Base-by-base conservation (phyloP, 2,113 vertebrate genomes). In the Eptesicus fuscus region DNA sequence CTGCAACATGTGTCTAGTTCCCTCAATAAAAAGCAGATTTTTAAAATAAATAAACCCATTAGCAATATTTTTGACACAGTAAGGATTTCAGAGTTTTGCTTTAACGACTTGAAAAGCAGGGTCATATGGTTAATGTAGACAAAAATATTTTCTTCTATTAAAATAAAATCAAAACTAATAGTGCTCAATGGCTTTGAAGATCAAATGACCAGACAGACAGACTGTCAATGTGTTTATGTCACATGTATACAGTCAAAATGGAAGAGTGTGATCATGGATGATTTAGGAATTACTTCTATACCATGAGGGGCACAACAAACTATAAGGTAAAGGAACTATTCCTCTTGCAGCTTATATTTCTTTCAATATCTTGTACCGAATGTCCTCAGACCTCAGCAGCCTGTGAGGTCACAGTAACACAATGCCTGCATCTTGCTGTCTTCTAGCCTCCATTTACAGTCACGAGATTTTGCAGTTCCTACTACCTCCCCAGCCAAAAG, bases 31-130 rank as follows among this genome's bases (percentile, higher is more conserved):
- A 49, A 82, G 9, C 16, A 88, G 9, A 51, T 35, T 22, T 61
- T 79, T 79, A 9, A 17, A 79, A 82, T 69, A 71, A 79, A 65
- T 73, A 88, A 77, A 28, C 44, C 35, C 25, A 47, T 67, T 47
- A 92, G 9, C n/a, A 96, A 70, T 76, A 92, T 70, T 86, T 96
- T 63, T 65, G 79, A 94, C 32, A 67, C 76, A 76, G 10, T 71
- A 61, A 88, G 20, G 28, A 44, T 80, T 80, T 80, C 9, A 8
- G 35, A 56, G n/a, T 89, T 89, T 79, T 76, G 40, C 42, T 78
- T 78, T 47, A 88, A 30, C 56, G 9, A 28, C 70, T 90, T 82
- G 69, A 71, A 87, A 87, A 37, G 9, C 32, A 90, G 30, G 42
- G 63, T 83, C 56, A 80, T 80, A 63, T 4, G 63, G 47, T 87